Percentiles rank a stretch among this genome's conserved stretches.
Conservation (phyloP, 2,888 invertebrate genomes). For the Parnassius smintheus region DNA sequence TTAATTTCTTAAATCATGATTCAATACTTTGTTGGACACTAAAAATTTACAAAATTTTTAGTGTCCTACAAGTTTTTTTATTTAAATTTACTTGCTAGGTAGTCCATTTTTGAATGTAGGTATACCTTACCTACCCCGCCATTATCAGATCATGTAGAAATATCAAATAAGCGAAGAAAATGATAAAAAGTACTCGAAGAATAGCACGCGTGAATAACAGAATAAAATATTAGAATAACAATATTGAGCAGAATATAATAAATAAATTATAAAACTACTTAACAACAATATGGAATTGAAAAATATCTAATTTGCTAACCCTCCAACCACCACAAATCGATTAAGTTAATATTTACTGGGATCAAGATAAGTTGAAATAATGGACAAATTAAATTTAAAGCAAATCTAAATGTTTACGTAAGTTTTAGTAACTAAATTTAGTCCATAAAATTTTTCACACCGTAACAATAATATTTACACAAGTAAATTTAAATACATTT, state of each 20-base stretch:
- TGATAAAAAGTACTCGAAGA: no score
- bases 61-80: no score
- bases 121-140: no score
- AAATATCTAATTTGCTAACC: neutral
- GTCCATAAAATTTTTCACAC: conserved; percentile 3
- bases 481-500: no score
- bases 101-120: no score
- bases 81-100: no score
- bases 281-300: conserved; percentile 37
- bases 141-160: no score
- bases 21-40: no score
- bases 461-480: neutral
- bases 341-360: neutral
- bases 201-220: neutral
- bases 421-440: neutral
- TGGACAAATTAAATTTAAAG: conserved; percentile 25
- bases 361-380: neutral
- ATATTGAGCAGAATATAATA: conserved; percentile 62
- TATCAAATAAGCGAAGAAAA: no score
- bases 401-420: conserved; percentile 16
- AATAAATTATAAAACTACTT: conserved; percentile 58
- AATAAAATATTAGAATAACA: conserved; percentile 27
- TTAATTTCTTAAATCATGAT: no score
- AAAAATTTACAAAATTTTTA: no score
- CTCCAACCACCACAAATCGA: neutral